Base-by-base conservation (phyloP, 1,140 invertebrate genomes). In the Drosophila sturtevanti region DNA sequence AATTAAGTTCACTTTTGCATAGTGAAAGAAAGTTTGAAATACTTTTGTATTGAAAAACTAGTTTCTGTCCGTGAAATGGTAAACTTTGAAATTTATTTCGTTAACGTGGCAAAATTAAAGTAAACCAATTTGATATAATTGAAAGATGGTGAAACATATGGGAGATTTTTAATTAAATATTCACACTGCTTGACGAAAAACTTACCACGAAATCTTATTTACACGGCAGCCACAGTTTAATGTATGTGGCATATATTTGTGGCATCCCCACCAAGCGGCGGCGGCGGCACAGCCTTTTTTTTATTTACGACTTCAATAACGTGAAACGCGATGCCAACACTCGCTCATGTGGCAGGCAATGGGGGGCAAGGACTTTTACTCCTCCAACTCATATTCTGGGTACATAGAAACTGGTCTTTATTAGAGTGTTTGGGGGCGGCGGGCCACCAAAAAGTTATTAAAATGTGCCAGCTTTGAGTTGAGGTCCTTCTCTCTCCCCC, bases 261-360 rank as follows among this genome's bases (percentile, higher is more conserved):
- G 77, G 59, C 74, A 51, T n/a, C n/a, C 62, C 52, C 60, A 63
- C 61, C 27, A 31, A 31, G 27, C 27, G 27, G 27, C 27, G 4
- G 24, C 24, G 24, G 24, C 24, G 6, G 64, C 70, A 62, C 72
- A 68, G 60, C 68, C 67, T 71, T 84, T 89, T 89, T 89, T 89
- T 89, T 89, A 89, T 87, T 87, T 87, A 87, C 79, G 82, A 89
- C 82, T 87, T 89, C 84, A 87, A 87, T 87, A 87, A 87, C 75
- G 65, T 68, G 84, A 72, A 68, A 63, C 65, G 56, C 66, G 41
- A 48, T 48, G 69, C 60, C 74, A 67, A 66, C 68, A 56, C 70
- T 11, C 55, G 21, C 21, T 31, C n/a, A 41, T 61, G 68, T 67
- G 64, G 55, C 66, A 75, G 79, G 65, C 67, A 68, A n/a, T n/a